Base-by-base conservation (phyloP, 2,888 invertebrate genomes). In the Conchocele bisecta region DNA sequence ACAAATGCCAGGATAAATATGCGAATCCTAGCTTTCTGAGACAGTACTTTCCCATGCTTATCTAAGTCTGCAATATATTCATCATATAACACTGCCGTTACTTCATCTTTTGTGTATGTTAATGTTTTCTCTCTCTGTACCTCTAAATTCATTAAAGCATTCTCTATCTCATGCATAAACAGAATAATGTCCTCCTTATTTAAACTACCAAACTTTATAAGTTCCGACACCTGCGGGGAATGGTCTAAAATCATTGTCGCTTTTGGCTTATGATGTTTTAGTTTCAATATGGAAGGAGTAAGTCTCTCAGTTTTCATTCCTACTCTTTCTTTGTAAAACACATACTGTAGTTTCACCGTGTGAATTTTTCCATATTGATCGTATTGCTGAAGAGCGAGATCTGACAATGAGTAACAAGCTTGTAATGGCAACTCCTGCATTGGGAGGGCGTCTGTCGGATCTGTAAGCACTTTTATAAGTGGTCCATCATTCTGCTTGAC, bases 361-460 rank as follows among this genome's bases (percentile, higher is more conserved):
- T 99, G 99, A 85, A 99, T 98, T 93, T 99, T 99, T 31, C 99
- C 99, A 91, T 96, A 99, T 91, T 98, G 97, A 92, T 99, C 99
- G 90, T 97, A 99, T 91, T 99, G 99, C 92, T 99, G 99, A 37
- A 93, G 85, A 3, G 90, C 88, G 13, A 91, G 82, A 70, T 92
- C 98, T 3, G 98, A 98, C 48, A 98, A 95, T 1, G 97, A 97
- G 92, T 98, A 98, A 90, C 97, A 98, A 1, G 98, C 95, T 91
- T 98, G 96, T 79, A 98, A 92, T 0, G 97, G 97, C 81, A 98
- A 93, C 92, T 98, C 98, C 92, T 98, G 98, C 92, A 98, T 96
- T 0, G 98, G 96, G 90, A 97, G 96, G 90, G 96, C 96, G 89
- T 97, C 97, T 1, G 94, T 94, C 59, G 94, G 94, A 82, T 94